Percentiles rank a stretch among this genome's conserved stretches.
These are phyloP conservation scores for Lepidurus arcticus DNA, from an alignment of 1,140 invertebrate species.

Conservation along the genomic window DNA sequence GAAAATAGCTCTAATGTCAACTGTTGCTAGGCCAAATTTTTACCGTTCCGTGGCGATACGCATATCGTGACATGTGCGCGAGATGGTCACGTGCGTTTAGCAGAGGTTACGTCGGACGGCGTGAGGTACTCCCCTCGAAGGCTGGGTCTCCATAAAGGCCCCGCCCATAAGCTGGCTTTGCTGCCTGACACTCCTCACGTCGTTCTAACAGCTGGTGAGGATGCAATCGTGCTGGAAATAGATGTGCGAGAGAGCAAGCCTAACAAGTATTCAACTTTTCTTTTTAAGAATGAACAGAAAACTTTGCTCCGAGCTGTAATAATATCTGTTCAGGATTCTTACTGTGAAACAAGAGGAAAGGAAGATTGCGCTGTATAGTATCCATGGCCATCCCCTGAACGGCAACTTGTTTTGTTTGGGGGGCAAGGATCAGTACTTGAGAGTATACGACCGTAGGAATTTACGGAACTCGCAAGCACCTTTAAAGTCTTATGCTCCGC, in stretches of 20 bases:
- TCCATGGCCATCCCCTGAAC: conserved; percentile 73
- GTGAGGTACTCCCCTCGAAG: conserved; percentile 51
- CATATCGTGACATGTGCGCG: conserved; percentile 80
- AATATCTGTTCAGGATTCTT: conserved; percentile 52
- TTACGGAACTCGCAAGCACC: conserved; percentile 40
- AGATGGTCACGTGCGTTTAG: conserved; percentile 75
- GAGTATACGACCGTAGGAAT: conserved; percentile 66
- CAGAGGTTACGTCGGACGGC: conserved; percentile 52
- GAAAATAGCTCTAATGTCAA: not conserved
- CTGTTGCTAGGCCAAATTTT: conserved; percentile 56
- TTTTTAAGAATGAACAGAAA: not conserved
- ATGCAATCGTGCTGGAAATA: conserved; percentile 69
- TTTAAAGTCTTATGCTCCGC: conserved; percentile 55
- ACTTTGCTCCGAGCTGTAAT: not conserved
- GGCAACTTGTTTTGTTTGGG: conserved; percentile 72
- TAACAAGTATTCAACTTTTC: conserved; percentile 50
- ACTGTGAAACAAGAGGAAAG: conserved; percentile 55
- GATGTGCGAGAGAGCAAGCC: conserved; percentile 69
- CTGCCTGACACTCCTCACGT: conserved; percentile 66
- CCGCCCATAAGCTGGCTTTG: conserved; percentile 73
- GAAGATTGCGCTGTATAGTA: conserved; percentile 73
- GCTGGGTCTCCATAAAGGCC: conserved; percentile 62
- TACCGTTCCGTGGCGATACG: conserved; percentile 62
- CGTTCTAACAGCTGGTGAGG: conserved; percentile 81
- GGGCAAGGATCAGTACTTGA: conserved; percentile 56